Conservation (phyloP, 2,888 invertebrate species). For the Quadroppia sp. region DNA sequence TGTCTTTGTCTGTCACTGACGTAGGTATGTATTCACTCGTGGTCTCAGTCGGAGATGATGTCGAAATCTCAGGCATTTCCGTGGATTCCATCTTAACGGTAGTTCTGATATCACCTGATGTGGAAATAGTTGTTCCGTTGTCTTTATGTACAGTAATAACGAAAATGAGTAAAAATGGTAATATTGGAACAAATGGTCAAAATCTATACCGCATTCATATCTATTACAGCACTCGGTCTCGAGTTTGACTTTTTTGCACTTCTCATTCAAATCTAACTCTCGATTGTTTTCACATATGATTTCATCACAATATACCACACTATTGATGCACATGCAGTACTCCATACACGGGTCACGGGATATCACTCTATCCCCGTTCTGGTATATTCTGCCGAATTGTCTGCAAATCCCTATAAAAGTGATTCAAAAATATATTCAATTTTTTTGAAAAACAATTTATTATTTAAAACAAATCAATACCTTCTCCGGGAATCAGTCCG, state of each 20-base stretch:
- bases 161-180: too few relatives aligned
- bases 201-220: conserved; percentile 46
- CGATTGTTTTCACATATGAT: conserved; percentile 45
- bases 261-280: conserved; percentile 31
- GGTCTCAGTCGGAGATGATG: neutral
- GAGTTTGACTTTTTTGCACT: conserved; percentile 44
- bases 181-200: conserved; percentile 30
- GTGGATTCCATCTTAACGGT: neutral
- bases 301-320: conserved; percentile 47
- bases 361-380: conserved; percentile 65
- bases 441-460: neutral
- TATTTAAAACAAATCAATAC: conserved; percentile 39
- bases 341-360: conserved; percentile 46
- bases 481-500: conserved; percentile 47
- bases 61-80: neutral
- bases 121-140: neutral
- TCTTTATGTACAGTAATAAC: too few relatives aligned
- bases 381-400: conserved; percentile 66
- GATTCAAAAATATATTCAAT: conserved; percentile 15
- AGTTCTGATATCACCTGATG: neutral
- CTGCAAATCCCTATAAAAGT: conserved; percentile 46
- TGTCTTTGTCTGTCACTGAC: too few relatives aligned
- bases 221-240: conserved; percentile 46
- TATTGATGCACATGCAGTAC: conserved; percentile 47
- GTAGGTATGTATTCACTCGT: too few relatives aligned